These are phyloP conservation scores for Squalus acanthias DNA, from an alignment of 2,797 vertebrate genomes.

Conservation along the genomic window DNA sequence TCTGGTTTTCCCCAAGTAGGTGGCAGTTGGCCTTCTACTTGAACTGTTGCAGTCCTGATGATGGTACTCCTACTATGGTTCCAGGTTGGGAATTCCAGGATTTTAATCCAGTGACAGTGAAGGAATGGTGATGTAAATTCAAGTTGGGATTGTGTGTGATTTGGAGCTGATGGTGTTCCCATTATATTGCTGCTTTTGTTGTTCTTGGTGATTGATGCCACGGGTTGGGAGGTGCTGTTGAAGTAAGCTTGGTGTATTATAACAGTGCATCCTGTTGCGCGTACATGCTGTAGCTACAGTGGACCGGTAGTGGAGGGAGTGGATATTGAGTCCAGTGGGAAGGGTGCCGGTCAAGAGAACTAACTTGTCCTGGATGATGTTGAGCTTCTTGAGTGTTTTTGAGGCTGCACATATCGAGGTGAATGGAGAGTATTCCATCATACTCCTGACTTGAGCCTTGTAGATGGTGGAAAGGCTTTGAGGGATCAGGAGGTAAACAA, in stretches of 20 bases:
- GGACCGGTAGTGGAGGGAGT: not conserved
- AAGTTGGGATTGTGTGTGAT: not conserved
- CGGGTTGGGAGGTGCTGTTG: not conserved
- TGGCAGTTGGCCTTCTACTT: not conserved
- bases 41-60: not conserved
- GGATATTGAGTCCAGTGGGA: not conserved
- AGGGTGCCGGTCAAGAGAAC: not conserved
- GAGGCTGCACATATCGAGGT: not conserved
- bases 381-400: not conserved
- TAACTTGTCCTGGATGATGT: not conserved
- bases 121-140: not conserved
- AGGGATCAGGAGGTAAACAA: too few species aligned
- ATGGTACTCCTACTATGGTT: not conserved
- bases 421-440: not conserved
- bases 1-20: not conserved
- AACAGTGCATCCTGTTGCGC: not conserved
- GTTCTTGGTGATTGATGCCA: not conserved
- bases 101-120: not conserved
- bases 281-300: not conserved
- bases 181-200: not conserved
- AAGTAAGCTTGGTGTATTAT: not conserved
- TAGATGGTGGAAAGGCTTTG: not conserved
- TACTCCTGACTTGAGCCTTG: not conserved
- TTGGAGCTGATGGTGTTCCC: not conserved
- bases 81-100: not conserved